phyloP scores from a whole-genome alignment of 2,888 invertebrate species.

The Hymenopus coronatus region DNA sequence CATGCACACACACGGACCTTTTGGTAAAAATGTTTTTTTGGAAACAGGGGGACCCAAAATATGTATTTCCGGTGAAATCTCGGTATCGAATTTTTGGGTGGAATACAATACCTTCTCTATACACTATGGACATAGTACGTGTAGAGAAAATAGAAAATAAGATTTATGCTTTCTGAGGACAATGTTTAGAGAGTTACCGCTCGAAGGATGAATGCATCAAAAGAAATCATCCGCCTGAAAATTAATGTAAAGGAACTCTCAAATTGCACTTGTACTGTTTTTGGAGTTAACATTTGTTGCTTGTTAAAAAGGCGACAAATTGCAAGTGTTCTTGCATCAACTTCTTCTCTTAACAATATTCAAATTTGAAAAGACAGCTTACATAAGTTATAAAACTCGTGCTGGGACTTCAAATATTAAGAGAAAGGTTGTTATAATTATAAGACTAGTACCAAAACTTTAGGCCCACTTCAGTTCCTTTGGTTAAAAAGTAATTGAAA shows the following conservation, averaged over 20 bases:
- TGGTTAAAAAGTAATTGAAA: too few species aligned
- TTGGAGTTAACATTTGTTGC: neutral
- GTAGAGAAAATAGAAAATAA: too few species aligned
- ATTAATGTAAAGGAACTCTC: neutral
- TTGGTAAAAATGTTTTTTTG: too few species aligned
- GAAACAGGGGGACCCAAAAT: too few species aligned
- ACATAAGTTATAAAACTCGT: neutral
- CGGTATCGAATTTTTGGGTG: too few species aligned
- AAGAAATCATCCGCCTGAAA: neutral
- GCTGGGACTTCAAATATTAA: neutral
- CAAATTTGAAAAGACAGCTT: neutral
- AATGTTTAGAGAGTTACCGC: neutral
- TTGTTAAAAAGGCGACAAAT: neutral
- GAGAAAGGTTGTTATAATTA: neutral
- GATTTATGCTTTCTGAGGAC: too few species aligned
- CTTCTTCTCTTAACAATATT: neutral
- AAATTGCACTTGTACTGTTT: neutral
- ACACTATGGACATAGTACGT: too few species aligned
- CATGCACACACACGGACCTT: too few species aligned
- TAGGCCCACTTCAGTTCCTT: neutral
- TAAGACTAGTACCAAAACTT: neutral
- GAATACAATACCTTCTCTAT: too few species aligned
- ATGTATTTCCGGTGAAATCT: too few species aligned
- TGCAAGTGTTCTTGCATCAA: neutral
- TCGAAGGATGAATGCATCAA: neutral